phyloP scores from a whole-genome alignment of 1,140 invertebrate genomes.

The Trichonephila clavata region DNA sequence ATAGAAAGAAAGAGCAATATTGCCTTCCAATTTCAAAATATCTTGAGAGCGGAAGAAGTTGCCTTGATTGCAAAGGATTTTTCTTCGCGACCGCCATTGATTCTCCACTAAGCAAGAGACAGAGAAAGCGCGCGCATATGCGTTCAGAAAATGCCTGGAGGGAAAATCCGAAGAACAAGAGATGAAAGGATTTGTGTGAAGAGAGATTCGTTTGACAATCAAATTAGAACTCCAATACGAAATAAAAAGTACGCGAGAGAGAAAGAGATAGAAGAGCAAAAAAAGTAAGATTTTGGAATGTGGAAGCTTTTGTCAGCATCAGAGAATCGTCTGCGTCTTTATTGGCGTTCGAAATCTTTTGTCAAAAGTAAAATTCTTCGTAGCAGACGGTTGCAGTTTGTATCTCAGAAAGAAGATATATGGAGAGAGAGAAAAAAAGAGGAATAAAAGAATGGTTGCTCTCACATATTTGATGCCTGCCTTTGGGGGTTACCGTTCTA shows the following conservation, averaged over 20 bases:
- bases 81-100: conserved; percentile 9
- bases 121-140: conserved; percentile 19
- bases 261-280: background rate
- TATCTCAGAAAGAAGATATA: background rate
- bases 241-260: background rate
- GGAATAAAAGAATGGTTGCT: background rate
- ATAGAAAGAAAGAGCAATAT: background rate
- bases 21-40: background rate
- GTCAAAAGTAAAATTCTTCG: conserved; percentile 48
- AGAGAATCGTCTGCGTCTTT: conserved; percentile 47
- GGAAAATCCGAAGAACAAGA: conserved; percentile 7
- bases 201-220: conserved; percentile 65
- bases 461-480: background rate
- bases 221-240: conserved; percentile 57
- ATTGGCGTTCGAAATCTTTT: conserved; percentile 48
- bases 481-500: background rate
- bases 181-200: background rate
- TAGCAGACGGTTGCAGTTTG: conserved; percentile 35
- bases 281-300: conserved; percentile 19
- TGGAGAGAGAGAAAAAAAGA: background rate
- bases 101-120: background rate
- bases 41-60: background rate
- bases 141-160: background rate
- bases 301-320: conserved; percentile 53
- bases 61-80: conserved; percentile 35